Conservation (phyloP, 2,797 vertebrate species). For the Mycteria americana region DNA sequence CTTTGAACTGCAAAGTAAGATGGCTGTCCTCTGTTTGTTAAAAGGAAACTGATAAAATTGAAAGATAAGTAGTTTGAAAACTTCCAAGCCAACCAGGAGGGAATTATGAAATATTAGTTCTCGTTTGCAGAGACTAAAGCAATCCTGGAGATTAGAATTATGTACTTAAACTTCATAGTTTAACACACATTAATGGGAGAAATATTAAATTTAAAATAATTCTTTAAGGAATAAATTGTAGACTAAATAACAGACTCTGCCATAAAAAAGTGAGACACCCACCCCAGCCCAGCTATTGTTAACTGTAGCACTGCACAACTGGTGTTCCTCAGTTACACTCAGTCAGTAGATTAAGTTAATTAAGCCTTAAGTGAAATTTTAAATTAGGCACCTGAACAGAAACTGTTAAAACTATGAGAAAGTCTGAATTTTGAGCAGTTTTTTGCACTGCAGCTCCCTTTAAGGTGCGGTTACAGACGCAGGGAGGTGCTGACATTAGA, state of each 20-base stretch:
- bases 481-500: neutral
- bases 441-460: neutral
- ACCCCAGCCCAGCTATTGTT: fast-evolving
- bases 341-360: neutral
- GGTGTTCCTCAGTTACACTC: neutral
- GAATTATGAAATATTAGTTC: neutral
- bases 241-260: neutral
- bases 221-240: neutral
- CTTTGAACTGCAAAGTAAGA: neutral
- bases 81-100: neutral
- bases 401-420: neutral
- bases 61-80: neutral
- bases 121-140: neutral
- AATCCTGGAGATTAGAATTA: neutral
- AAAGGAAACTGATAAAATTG: neutral
- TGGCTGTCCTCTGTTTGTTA: neutral
- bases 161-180: neutral
- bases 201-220: neutral
- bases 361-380: neutral
- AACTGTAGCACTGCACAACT: neutral
- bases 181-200: neutral
- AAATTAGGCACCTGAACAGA: neutral
- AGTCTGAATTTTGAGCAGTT: neutral
- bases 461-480: neutral
- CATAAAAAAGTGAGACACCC: neutral